A percentile compares a stretch with the other conserved stretches of the same genome.
Evolutionary conservation across 2,113 vertebrate genomes (phyloP).

Genomic region (Dromiciops gliroides): DNA sequence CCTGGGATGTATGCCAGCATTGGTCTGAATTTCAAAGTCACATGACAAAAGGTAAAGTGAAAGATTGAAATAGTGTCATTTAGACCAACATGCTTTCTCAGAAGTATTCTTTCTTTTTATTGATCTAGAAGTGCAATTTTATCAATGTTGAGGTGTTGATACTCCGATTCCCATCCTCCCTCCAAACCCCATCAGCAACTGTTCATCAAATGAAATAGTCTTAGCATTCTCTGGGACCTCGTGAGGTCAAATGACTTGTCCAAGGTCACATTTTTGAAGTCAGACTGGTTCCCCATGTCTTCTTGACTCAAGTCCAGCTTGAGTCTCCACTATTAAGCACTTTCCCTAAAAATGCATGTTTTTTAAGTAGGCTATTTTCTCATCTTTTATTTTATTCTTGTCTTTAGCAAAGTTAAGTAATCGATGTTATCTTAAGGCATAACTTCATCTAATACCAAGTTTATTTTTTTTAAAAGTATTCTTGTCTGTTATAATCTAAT

Average conservation of each 20-base stretch:
- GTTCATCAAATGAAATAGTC: not conserved
- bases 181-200: not conserved
- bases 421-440: not conserved
- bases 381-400: not conserved
- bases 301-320: not conserved
- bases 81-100: not conserved
- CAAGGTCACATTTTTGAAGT: not conserved
- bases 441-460: not conserved
- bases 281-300: not conserved
- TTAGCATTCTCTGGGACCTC: not conserved
- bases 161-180: not conserved
- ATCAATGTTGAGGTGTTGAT: not conserved
- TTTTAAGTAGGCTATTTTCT: not conserved
- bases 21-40: not conserved
- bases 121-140: not conserved
- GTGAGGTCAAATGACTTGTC: not conserved
- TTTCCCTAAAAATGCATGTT: not conserved
- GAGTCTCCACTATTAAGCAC: not conserved
- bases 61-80: not conserved
- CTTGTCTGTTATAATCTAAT: not conserved
- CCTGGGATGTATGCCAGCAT: not conserved
- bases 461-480: not conserved
- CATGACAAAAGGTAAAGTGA: not conserved
- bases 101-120: not conserved
- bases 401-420: not conserved